Base-by-base conservation (phyloP, 2,888 invertebrate species). In the Malthinus seriepunctatus region DNA sequence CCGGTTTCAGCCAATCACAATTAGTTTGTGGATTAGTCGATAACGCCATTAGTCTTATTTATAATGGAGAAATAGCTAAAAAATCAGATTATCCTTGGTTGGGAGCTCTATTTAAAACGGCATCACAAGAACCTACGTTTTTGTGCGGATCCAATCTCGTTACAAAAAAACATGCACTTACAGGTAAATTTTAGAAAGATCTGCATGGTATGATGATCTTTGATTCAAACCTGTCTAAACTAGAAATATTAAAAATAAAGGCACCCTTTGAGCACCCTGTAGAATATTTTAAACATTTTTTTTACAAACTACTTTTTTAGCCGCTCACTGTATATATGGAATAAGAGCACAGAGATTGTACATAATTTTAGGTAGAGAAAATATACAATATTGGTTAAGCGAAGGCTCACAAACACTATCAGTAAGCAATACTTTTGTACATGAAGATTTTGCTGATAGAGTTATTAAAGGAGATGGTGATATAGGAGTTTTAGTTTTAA, bases 401-500 rank as follows among this genome's bases (percentile, higher is more conserved):
- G 55, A 34, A 71, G 71, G 3, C 51, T 68, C 1, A 65, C 68
- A 11, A 62, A 76, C 14, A 12, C 12, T n/a, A n/a, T n/a, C 11
- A 38, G 38, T 38, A 5, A 9, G 8, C 9, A 14, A 11, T 1
- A 14, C 12, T 9, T 9, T 38, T 3, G 8, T 38, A 0, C 84
- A 86, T 63, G 83, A 84, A 0, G 77, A 82, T 14, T 86, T 85
- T 76, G 83, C 83, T 69, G 79, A 81, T 12, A 78, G 80, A 0
- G 80, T n/a, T n/a, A n/a, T n/a, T n/a, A n/a, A 80, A 0, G 84
- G 81, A 70, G 82, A 81, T 62, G 80, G 82, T 0, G 87, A 87
- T 68, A 74, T 86, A 33, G 83, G 84, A 1, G 76, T 87, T n/a
- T 71, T 87, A 52, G 78, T 77, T 34, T 74, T 87, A 33, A 76